Evolutionary conservation across 2,888 invertebrate genomes (phyloP).

Genomic region (Steinernema hermaphroditum): DNA sequence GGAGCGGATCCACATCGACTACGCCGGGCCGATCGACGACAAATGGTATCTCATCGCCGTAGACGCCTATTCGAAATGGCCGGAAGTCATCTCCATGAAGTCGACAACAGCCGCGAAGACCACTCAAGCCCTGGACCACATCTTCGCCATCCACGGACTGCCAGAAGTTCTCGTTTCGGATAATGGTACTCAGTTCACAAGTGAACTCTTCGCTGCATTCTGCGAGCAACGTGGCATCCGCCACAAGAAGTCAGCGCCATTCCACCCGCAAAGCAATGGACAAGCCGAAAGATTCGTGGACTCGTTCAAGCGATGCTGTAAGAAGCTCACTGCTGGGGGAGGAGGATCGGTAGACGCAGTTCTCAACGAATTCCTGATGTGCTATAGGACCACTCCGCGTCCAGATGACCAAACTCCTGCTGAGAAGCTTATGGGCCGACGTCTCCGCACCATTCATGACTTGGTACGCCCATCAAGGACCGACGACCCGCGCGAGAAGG

Average conservation of each 20-base stretch:
- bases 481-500: neutral
- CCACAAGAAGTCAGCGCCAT: constrained; percentile 38
- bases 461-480: neutral
- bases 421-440: neutral
- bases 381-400: neutral
- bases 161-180: constrained; percentile 40
- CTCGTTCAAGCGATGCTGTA: constrained; percentile 32
- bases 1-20: constrained; percentile 68
- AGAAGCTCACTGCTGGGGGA: neutral
- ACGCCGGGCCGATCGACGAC: constrained; percentile 66
- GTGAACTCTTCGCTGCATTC: constrained; percentile 29
- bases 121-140: neutral
- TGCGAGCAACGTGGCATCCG: constrained; percentile 31
- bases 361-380: neutral
- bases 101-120: constrained; percentile 31
- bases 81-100: constrained; percentile 59
- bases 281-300: constrained; percentile 43
- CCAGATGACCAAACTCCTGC: neutral
- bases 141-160: constrained; percentile 36
- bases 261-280: constrained; percentile 43
- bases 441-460: neutral
- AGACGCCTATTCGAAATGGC: constrained; percentile 68
- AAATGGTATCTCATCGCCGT: constrained; percentile 65
- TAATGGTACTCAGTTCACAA: constrained; percentile 41
- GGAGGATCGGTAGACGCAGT: neutral